Conservation (phyloP, 2,113 vertebrate genomes). For the Machaerirhynchus nigripectus region DNA sequence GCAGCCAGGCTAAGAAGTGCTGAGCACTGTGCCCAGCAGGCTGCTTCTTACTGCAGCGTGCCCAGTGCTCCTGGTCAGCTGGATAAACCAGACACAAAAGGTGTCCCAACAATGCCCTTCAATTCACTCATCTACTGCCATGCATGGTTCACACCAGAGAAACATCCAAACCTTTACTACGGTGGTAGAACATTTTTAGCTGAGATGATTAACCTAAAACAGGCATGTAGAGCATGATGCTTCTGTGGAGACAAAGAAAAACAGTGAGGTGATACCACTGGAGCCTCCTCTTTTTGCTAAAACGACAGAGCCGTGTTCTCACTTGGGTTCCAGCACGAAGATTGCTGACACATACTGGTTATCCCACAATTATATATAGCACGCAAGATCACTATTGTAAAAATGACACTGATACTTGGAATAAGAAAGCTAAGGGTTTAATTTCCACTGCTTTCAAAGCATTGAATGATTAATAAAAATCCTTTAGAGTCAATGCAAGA, state of each 20-base stretch:
- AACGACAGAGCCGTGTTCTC: not conserved
- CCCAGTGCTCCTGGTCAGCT: not conserved
- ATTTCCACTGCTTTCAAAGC: not conserved
- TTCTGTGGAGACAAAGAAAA: not conserved
- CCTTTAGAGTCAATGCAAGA: not conserved
- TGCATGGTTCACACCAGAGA: not conserved
- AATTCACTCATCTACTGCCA: not conserved
- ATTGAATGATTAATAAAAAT: not conserved
- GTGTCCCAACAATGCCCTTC: not conserved
- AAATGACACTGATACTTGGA: not conserved
- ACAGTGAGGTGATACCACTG: not conserved
- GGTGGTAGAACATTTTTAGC: not conserved
- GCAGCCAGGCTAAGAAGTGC: accelerated
- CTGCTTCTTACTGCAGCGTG: not conserved
- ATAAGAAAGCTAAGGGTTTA: not conserved
- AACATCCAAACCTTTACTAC: not conserved
- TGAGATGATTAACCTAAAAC: not conserved
- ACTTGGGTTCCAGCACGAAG: not conserved
- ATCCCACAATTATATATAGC: not conserved
- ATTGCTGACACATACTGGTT: not conserved
- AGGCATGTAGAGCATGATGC: not conserved
- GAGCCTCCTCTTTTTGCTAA: not conserved
- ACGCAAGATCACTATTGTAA: not conserved
- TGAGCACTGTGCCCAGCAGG: not conserved
- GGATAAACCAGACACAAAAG: not conserved